Conservation (phyloP, 1,140 invertebrate species). For the Wasmannia auropunctata region DNA sequence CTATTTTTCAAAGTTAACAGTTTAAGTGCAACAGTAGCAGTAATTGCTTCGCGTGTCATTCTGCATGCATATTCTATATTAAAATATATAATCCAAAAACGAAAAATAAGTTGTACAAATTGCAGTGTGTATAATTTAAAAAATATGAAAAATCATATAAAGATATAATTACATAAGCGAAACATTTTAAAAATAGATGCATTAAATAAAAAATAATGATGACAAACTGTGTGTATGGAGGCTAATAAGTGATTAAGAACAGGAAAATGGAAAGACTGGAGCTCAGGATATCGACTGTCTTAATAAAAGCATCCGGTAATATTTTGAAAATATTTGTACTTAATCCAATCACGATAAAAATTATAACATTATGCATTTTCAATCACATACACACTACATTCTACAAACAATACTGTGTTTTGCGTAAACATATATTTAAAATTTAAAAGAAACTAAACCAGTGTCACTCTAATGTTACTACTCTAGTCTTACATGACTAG, state of each 20-base stretch:
- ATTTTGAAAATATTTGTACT: slow-evolving; percentile 21
- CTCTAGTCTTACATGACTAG: no score
- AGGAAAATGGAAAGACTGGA: background rate
- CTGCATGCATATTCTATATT: background rate
- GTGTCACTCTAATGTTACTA: background rate
- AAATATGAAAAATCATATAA: background rate
- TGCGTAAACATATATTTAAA: background rate
- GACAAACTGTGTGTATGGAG: background rate
- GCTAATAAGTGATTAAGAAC: background rate
- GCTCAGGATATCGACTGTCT: background rate
- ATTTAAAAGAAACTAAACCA: background rate
- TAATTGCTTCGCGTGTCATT: background rate
- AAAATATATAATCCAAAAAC: background rate
- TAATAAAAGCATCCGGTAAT: slow-evolving; percentile 11
- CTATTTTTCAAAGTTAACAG: background rate
- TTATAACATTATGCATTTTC: slow-evolving; percentile 14
- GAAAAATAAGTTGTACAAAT: background rate
- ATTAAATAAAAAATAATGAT: background rate
- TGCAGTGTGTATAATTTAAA: background rate
- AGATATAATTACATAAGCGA: background rate
- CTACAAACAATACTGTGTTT: background rate
- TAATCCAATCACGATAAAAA: slow-evolving; percentile 34
- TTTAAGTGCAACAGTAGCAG: background rate
- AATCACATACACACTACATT: slow-evolving; percentile 19
- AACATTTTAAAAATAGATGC: background rate